A percentile compares a stretch with the other conserved stretches of the same genome.
Evolutionary conservation across 2,113 vertebrate genomes (phyloP).

Genomic region (Poeciliopsis prolifica): DNA sequence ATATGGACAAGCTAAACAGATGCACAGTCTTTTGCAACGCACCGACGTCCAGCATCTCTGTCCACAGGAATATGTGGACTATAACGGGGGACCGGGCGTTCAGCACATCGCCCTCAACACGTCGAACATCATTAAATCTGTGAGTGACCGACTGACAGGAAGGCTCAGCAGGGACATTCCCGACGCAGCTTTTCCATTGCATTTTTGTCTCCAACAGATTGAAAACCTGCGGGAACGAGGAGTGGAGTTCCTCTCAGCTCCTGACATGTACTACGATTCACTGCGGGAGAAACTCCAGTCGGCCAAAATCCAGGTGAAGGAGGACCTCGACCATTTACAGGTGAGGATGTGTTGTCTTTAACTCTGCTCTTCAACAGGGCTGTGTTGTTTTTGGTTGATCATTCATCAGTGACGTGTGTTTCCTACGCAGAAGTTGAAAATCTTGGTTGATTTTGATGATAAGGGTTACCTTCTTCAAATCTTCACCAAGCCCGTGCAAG

Average conservation of each 20-base stretch:
- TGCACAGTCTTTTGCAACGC: background rate
- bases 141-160: conserved; percentile 53
- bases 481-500: conserved; percentile 86
- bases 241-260: conserved; percentile 81
- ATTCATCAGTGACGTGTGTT: background rate
- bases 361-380: background rate
- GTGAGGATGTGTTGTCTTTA: conserved; percentile 47
- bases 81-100: conserved; percentile 83
- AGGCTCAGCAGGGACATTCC: conserved; percentile 7
- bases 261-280: conserved; percentile 79
- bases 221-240: conserved; percentile 82
- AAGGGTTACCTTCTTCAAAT: conserved; percentile 87
- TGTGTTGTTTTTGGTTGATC: background rate
- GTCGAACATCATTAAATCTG: conserved; percentile 82
- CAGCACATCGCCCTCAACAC: conserved; percentile 87
- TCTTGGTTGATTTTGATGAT: conserved; percentile 85
- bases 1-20: too few relatives aligned
- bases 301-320: conserved; percentile 85
- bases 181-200: background rate
- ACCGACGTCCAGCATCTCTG: background rate
- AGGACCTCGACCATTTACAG: conserved; percentile 82
- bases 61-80: conserved; percentile 84
- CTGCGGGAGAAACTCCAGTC: conserved; percentile 78
- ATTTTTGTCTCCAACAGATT: conserved; percentile 67
- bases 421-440: conserved; percentile 78